Percentiles rank a stretch among this genome's conserved stretches.
phyloP scores from a whole-genome alignment of 2,113 vertebrate genomes.

The human (Homo sapiens) region DNA sequence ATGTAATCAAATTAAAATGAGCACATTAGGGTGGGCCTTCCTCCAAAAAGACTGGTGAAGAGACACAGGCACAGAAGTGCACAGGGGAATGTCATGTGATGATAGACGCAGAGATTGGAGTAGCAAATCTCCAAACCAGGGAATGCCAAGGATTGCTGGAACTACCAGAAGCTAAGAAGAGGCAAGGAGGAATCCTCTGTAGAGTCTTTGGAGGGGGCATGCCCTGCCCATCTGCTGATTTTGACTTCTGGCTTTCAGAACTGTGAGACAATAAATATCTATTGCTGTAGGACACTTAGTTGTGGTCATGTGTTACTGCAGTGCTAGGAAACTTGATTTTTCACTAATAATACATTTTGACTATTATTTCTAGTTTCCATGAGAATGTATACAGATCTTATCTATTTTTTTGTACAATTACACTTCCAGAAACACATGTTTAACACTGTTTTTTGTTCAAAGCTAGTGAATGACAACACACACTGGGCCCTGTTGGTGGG shows the following conservation, averaged over 20 bases:
- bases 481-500: no score
- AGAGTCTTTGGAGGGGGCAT: rapidly evolving
- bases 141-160: neutral
- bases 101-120: neutral
- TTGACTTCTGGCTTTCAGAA: neutral
- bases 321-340: neutral
- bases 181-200: neutral
- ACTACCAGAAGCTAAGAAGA: neutral
- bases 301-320: neutral
- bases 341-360: neutral
- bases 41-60: neutral
- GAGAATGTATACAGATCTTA: neutral
- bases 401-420: neutral
- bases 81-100: neutral
- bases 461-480: neutral
- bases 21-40: neutral
- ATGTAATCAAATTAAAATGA: neutral
- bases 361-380: neutral
- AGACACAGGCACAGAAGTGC: neutral
- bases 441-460: neutral
- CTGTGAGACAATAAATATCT: neutral
- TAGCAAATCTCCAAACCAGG: rapidly evolving
- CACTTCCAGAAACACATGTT: neutral
- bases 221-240: neutral
- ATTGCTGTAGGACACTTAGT: neutral